Evolutionary conservation across 2,888 invertebrate genomes (phyloP).

Genomic region (Drosophila rubida): DNA sequence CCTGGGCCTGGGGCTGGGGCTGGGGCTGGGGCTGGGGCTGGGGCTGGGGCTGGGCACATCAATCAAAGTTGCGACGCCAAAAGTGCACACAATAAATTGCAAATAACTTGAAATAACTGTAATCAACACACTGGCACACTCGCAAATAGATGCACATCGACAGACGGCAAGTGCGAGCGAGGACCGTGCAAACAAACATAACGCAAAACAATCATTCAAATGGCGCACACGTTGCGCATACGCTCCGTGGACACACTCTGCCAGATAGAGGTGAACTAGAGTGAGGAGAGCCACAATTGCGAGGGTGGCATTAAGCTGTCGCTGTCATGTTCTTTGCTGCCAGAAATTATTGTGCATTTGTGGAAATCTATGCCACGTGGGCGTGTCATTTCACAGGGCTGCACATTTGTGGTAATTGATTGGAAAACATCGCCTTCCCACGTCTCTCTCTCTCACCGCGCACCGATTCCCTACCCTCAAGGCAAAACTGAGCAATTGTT

Average conservation of each 20-base stretch:
- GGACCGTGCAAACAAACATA: slow-evolving; percentile 50
- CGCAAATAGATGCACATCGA: slow-evolving; percentile 18
- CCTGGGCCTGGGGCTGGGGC: too few relatives aligned
- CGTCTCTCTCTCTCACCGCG: not conserved
- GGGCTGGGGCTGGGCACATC: slow-evolving; percentile 50
- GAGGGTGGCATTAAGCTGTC: slow-evolving; percentile 71
- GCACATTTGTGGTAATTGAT: slow-evolving; percentile 72
- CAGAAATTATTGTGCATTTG: slow-evolving; percentile 80
- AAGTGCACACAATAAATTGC: slow-evolving; percentile 71
- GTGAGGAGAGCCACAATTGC: slow-evolving; percentile 1
- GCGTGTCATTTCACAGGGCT: slow-evolving; percentile 61
- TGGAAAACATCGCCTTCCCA: slow-evolving; percentile 60
- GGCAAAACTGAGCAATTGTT: slow-evolving; percentile 60
- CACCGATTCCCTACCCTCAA: too few relatives aligned
- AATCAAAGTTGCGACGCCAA: slow-evolving; percentile 65
- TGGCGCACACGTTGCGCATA: slow-evolving; percentile 65
- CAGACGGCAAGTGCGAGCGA: slow-evolving; percentile 4
- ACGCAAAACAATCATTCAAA: slow-evolving; percentile 78
- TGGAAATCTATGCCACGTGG: slow-evolving; percentile 73
- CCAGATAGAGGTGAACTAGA: not conserved
- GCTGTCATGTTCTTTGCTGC: slow-evolving; percentile 69
- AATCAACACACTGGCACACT: slow-evolving; percentile 65
- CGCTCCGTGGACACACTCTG: slow-evolving; percentile 54
- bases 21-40: too few relatives aligned
- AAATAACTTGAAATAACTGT: slow-evolving; percentile 78